These are phyloP conservation scores for Anser brachyrhynchus DNA, from an alignment of 2,113 vertebrate genomes.

Conservation along the genomic window DNA sequence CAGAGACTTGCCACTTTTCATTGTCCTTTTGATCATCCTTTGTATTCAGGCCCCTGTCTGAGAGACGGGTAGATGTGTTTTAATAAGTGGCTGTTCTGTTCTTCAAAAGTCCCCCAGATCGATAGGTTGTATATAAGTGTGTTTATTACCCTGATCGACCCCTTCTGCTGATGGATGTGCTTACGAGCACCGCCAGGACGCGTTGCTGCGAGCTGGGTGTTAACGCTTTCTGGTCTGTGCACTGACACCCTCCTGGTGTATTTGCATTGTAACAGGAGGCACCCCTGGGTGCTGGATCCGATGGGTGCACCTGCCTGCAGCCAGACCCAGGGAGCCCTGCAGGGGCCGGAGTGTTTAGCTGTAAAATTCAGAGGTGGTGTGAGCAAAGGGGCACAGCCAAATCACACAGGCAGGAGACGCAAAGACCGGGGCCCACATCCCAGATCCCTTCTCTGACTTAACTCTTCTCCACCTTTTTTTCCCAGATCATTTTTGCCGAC, in stretches of 20 bases:
- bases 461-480: accelerated
- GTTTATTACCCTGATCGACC: conserved; percentile 60
- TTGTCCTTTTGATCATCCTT: not conserved
- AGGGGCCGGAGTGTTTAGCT: not conserved
- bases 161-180: conserved; percentile 47
- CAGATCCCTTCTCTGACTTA: not conserved
- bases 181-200: not conserved
- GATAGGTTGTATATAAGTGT: conserved; percentile 34
- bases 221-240: not conserved
- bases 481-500: conserved; percentile 95
- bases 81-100: conserved; percentile 11
- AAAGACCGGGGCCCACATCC: accelerated
- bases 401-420: accelerated
- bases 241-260: accelerated
- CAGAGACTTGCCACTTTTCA: not conserved
- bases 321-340: not conserved
- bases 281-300: not conserved
- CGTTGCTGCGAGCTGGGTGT: not conserved
- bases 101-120: conserved; percentile 19
- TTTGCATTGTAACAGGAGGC: not conserved
- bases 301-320: not conserved
- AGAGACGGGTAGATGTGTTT: not conserved
- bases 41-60: not conserved
- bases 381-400: not conserved
- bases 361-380: not conserved